Evolutionary conservation across 2,888 invertebrate species (phyloP), one percentile per base, ranked within the genome.

Genomic region (Quadroppia sp.): DNA sequence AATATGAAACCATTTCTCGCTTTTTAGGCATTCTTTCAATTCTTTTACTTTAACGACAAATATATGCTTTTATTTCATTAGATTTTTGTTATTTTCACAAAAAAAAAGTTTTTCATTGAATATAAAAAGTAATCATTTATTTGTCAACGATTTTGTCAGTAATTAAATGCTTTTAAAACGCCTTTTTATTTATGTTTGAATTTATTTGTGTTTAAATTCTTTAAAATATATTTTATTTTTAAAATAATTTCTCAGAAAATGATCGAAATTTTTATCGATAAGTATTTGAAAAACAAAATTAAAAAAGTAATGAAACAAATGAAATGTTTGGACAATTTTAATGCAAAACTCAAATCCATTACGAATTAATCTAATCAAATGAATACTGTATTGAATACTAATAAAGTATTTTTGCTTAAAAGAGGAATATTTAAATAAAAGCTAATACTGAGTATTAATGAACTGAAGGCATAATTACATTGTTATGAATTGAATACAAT

Each of bases 331-430:
- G 15, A 45, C 45, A 45, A 17, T 13, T 9, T 45, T 45, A 45
- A 13, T 11, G 45, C 45, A 45, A 45, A 17, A 45, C 11, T 45
- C 11, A 25, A 23, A 53, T 23, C 23, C 23, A 53, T 23, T 23
- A 23, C 9, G 25, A 53, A 25, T 23, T 9, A 53, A 13, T 53
- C 53, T 25, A 53, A 53, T 53, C 53, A 53, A 53, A 23, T 53
- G 20, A 53, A 25, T 23, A 53, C 20, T 53, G 53, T 25, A 53
- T 53, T 53, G 53, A 53, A 53, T 53, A 53, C 20, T 53, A 53
- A 53, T 53, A 20, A 50, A 25, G 7, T 23, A 53, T 53, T 9
- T 9, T 53, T 45, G 17, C 45, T 23, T 20, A 50, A 53, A 23
- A 53, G 23, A 53, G 13, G 25, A 53, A 23, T 3, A 53, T 53